Base-by-base conservation (phyloP, 2,113 vertebrate genomes). In the Cinclus cinclus region DNA sequence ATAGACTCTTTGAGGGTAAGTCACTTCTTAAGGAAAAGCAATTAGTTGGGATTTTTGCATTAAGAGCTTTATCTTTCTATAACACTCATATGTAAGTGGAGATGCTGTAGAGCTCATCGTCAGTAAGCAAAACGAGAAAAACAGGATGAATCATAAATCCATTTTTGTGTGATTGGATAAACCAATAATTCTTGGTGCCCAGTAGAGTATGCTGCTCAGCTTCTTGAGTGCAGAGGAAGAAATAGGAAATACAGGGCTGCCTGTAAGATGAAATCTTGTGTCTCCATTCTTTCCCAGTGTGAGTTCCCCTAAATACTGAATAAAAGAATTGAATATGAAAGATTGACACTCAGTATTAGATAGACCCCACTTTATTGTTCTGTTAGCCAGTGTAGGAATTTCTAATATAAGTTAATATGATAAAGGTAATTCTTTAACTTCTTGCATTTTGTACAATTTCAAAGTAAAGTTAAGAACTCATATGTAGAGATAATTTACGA, bases 1-100 rank as follows among this genome's bases (percentile, higher is more conserved):
- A 99, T 96, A 97, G 98, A 41, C 98, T 99, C 47, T 99, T 99
- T 97, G 98, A 99, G 95, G 99, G 99, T 99, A 97, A 96, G 98
- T 95, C 15, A 19, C 15, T 82, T 53, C 33, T 49, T 90, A 64
- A 55, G 47, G 19, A 50, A 91, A 53, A 25, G 31, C 30, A 21
- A 4, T 84, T 60, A 27, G 8, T 28, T 37, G 18, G 42, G 15
- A 25, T 47, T 21, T 21, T 44, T 77, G 30, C 22, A 7, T 69
- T 30, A 60, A 64, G 59, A 59, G 4, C 8, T 85, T 80, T 41
- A 9, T 71, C 28, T 71, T 83, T 71, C 16, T 75, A 1, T 44
- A 49, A 5, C 7, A 22, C 6, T 55, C 28, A 20, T 22, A 3
- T 31, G 55, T 44, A 10, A 86, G 17, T 59, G 42, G 35, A 87